Conservation (phyloP, 1,140 invertebrate species). For the Melanaphis sacchari region DNA sequence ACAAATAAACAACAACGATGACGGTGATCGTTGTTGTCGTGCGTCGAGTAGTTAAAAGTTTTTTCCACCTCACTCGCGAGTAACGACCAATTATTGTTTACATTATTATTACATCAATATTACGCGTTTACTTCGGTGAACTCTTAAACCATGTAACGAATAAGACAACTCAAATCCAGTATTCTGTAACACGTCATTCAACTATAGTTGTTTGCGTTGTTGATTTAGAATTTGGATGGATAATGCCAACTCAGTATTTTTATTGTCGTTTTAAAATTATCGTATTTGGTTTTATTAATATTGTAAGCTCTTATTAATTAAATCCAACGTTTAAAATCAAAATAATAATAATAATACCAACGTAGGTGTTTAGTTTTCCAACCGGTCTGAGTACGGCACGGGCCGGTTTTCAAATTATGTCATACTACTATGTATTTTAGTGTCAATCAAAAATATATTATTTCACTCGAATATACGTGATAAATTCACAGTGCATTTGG, state of each 20-base stretch:
- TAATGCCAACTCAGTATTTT: slow-evolving; percentile 54
- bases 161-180: slow-evolving; percentile 50
- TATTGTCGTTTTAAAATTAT: slow-evolving; percentile 19
- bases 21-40: neutral
- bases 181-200: slow-evolving; percentile 26
- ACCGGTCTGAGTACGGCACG: neutral
- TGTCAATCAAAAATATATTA: slow-evolving; percentile 14
- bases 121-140: neutral
- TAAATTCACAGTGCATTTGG: neutral
- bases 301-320: neutral
- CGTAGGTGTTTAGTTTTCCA: neutral
- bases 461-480: neutral
- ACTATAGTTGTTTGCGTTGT: slow-evolving; percentile 37
- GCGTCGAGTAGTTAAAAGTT: neutral
- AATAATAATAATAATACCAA: neutral
- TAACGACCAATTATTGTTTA: slow-evolving; percentile 28
- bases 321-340: slow-evolving; percentile 12
- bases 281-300: slow-evolving; percentile 47
- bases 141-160: slow-evolving; percentile 22
- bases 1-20: neutral
- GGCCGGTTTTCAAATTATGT: neutral
- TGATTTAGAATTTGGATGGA: slow-evolving; percentile 35
- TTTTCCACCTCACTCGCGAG: neutral
- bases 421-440: neutral
- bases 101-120: slow-evolving; percentile 45